Evolutionary conservation across 2,797 vertebrate genomes (phyloP).

Genomic region (Sebastes taczanowskii): DNA sequence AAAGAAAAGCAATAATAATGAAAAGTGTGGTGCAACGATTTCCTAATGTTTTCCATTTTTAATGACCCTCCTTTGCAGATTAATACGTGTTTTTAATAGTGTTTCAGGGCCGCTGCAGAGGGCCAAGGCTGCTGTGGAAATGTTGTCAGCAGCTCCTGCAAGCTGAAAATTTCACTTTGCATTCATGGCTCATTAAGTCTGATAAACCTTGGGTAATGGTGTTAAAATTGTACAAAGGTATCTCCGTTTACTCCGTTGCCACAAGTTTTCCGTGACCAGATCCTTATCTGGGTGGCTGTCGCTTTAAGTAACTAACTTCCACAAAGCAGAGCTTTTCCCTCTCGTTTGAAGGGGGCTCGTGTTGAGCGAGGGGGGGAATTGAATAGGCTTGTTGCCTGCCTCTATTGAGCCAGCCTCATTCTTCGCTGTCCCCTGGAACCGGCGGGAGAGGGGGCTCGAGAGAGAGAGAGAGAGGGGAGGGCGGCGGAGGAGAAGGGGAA

Average conservation of each 20-base stretch:
- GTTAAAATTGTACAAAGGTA: constrained; percentile 69
- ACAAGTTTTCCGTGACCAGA: constrained; percentile 72
- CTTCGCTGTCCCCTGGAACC: constrained; percentile 61
- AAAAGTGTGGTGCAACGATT: constrained; percentile 6
- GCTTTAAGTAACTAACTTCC: constrained; percentile 78
- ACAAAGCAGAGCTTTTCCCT: constrained; percentile 74
- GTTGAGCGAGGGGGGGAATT: constrained; percentile 62
- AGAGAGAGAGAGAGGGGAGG: constrained; percentile 19
- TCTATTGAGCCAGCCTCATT: constrained; percentile 73
- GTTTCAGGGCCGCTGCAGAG: constrained; percentile 35
- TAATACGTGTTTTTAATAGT: constrained; percentile 27
- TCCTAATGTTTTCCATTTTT: constrained; percentile 32
- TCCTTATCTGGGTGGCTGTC: constrained; percentile 71
- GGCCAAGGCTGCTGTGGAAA: constrained; percentile 29
- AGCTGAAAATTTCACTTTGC: constrained; percentile 41
- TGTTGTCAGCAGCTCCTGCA: constrained; percentile 38
- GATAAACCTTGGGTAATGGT: constrained; percentile 64
- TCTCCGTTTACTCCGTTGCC: constrained; percentile 54
- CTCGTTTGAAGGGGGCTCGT: constrained; percentile 73
- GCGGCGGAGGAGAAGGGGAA: constrained; percentile 29
- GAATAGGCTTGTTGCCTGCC: constrained; percentile 70
- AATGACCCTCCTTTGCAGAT: constrained; percentile 40
- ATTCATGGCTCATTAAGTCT: constrained; percentile 66
- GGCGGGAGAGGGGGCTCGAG: constrained; percentile 5
- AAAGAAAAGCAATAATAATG: constrained; percentile 15